Evolutionary conservation across 2,888 invertebrate species (phyloP).

Genomic region (Eucera pruinosa): DNA sequence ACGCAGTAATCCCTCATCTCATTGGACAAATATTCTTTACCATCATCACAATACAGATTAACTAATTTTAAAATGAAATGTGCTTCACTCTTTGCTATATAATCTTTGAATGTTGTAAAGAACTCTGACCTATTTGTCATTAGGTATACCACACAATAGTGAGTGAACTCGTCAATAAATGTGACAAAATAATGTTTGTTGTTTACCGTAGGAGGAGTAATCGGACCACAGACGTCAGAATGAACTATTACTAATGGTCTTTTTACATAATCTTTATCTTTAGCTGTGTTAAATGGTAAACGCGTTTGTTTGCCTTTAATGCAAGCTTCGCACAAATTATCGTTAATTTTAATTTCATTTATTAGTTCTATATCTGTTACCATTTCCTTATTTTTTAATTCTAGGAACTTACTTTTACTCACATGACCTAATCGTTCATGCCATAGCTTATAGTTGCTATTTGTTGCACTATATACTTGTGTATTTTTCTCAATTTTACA

Average conservation of each 20-base stretch:
- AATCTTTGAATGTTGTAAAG: slow-evolving; percentile 4
- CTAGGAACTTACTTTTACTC: background rate
- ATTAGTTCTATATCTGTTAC: too few relatives aligned
- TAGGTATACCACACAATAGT: too few relatives aligned
- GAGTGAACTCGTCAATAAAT: too few relatives aligned
- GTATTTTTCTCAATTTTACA: background rate
- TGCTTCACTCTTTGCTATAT: background rate
- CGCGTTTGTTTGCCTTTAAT: background rate
- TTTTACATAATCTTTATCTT: background rate
- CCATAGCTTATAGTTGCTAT: too few relatives aligned
- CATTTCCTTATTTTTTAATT: too few relatives aligned
- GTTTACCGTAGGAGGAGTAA: background rate
- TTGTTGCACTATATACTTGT: background rate
- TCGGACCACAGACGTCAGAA: too few relatives aligned
- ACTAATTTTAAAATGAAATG: background rate
- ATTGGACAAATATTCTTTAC: background rate
- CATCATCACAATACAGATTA: background rate
- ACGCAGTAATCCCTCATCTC: too few relatives aligned
- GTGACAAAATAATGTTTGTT: slow-evolving; percentile 5
- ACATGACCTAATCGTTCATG: too few relatives aligned
- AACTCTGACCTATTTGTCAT: slow-evolving; percentile 12
- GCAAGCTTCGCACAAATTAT: background rate
- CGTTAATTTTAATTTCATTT: background rate
- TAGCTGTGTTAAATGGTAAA: background rate
- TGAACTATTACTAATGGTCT: too few relatives aligned